phyloP scores from a whole-genome alignment of 1,140 invertebrate species.

The Drosophila lacteicornis region DNA sequence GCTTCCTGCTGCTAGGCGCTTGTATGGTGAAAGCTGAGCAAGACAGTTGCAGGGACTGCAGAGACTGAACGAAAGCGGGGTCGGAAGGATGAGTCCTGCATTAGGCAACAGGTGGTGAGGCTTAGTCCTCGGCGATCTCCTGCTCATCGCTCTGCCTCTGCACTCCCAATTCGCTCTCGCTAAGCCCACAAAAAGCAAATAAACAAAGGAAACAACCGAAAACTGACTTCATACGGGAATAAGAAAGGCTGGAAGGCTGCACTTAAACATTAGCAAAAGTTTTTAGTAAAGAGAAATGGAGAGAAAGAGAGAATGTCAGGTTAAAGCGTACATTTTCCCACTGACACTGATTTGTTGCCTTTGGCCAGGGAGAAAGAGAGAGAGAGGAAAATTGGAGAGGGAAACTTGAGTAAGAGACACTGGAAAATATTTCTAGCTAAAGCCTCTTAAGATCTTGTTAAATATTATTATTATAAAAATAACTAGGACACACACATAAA shows the following conservation, averaged over 20 bases:
- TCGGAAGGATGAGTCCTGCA: not conserved
- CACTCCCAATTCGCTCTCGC: slow-evolving; percentile 6
- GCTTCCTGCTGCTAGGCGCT: not conserved
- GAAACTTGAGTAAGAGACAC: not conserved
- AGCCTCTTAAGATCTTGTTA: no score
- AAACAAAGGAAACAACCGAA: slow-evolving; percentile 9
- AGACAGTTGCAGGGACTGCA: not conserved
- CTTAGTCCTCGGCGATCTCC: slow-evolving; percentile 28
- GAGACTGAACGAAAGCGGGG: slow-evolving; percentile 1
- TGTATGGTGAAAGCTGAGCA: not conserved
- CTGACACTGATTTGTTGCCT: slow-evolving; percentile 70
- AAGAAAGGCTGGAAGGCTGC: slow-evolving; percentile 12
- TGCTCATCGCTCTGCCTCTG: slow-evolving; percentile 1
- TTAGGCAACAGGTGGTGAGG: slow-evolving; percentile 25
- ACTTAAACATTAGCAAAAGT: slow-evolving; percentile 58
- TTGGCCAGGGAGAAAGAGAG: not conserved
- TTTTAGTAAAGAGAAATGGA: slow-evolving; percentile 7
- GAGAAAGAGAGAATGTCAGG: slow-evolving; percentile 25
- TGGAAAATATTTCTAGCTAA: not conserved
- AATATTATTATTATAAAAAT: no score
- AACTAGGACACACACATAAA: no score
- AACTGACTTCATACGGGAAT: slow-evolving; percentile 14
- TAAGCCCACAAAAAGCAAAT: slow-evolving; percentile 9
- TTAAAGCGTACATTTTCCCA: slow-evolving; percentile 56
- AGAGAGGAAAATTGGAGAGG: not conserved